These are phyloP conservation scores for Oceanodroma leucorhoa DNA, from an alignment of 2,797 vertebrate genomes.

Conservation along the genomic window DNA sequence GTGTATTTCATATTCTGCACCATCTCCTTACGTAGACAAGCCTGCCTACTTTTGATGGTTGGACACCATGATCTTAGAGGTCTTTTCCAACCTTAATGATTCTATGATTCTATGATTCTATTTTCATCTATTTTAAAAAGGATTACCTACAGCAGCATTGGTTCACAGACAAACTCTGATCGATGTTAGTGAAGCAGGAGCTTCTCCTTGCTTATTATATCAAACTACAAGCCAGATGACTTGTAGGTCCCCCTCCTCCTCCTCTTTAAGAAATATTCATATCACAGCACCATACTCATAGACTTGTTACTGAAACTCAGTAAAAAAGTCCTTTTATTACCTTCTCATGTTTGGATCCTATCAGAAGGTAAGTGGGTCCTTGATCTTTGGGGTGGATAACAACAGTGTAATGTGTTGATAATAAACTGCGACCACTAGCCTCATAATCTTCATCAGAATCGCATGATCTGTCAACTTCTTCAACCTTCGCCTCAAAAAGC, in stretches of 20 bases:
- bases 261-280: neutral
- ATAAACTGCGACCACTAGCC: slow-evolving; percentile 80
- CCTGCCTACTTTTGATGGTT: no score
- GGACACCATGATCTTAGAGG: no score
- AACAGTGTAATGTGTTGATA: slow-evolving; percentile 84
- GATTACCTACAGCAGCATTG: neutral
- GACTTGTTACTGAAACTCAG: neutral
- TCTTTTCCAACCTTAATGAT: no score
- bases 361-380: slow-evolving; percentile 89
- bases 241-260: neutral
- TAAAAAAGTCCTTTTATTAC: slow-evolving; percentile 64
- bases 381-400: slow-evolving; percentile 89
- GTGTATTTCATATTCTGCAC: neutral
- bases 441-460: slow-evolving; percentile 89
- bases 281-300: neutral
- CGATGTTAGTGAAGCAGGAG: neutral
- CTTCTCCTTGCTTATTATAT: neutral
- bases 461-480: slow-evolving; percentile 90
- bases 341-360: slow-evolving; percentile 91
- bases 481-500: slow-evolving; percentile 89
- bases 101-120: no score
- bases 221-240: neutral
- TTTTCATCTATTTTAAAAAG: neutral
- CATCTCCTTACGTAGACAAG: neutral
- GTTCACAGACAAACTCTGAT: neutral